Conservation (phyloP, 2,888 invertebrate genomes). For the Drosophila ezoana region DNA sequence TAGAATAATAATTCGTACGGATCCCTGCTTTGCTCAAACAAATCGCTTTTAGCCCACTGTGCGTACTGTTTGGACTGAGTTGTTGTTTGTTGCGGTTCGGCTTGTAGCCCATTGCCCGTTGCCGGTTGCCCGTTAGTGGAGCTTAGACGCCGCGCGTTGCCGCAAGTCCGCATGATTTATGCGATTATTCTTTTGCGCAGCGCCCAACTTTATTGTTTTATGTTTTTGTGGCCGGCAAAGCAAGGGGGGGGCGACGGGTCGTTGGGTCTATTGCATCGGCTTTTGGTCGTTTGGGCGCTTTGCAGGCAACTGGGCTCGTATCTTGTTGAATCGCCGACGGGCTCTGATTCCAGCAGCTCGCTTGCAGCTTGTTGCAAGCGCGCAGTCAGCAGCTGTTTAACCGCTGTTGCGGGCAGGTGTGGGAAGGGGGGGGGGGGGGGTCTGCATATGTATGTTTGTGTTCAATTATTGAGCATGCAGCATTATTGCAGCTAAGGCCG, state of each 20-base stretch:
- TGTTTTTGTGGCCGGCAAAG: conserved; percentile 66
- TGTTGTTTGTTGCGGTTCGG: conserved; percentile 19
- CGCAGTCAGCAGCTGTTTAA: conserved; percentile 57
- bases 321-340: conserved; percentile 58
- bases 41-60: conserved; percentile 7
- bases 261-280: conserved; percentile 26
- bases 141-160: conserved; percentile 69
- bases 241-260: neutral
- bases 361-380: conserved; percentile 39
- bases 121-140: conserved; percentile 66
- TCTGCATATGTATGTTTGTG: conserved; percentile 29
- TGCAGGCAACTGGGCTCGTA: conserved; percentile 51
- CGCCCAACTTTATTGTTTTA: conserved; percentile 79
- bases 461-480: conserved; percentile 59
- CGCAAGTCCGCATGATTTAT: conserved; percentile 79
- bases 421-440: neutral
- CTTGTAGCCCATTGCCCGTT: conserved; percentile 35
- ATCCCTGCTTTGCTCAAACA: neutral
- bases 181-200: conserved; percentile 80
- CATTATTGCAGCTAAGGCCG: conserved; percentile 29
- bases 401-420: conserved; percentile 16
- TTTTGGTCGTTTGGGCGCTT: neutral
- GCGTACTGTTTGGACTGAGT: conserved; percentile 4
- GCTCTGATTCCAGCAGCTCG: conserved; percentile 57
- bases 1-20: too few relatives aligned